phyloP scores from a whole-genome alignment of 2,113 vertebrate species.

The Oreochromis tanganicae region DNA sequence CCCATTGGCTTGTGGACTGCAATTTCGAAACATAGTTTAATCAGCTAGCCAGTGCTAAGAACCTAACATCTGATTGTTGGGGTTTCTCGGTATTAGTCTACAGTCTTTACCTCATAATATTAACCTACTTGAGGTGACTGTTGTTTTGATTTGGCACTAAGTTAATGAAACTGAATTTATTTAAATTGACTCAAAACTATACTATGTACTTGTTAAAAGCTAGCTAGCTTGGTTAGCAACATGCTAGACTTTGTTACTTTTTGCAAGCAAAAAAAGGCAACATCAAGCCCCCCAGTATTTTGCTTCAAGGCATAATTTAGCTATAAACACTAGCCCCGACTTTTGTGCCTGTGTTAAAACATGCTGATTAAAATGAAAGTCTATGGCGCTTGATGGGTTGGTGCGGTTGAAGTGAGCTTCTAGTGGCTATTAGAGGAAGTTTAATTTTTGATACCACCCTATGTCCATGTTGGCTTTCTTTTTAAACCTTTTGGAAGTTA shows the following conservation, averaged over 20 bases:
- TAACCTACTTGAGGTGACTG: neutral
- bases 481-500: neutral
- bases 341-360: neutral
- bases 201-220: neutral
- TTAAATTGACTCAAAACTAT: neutral
- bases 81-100: neutral
- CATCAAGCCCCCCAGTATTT: neutral
- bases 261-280: neutral
- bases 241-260: neutral
- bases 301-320: neutral
- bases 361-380: neutral
- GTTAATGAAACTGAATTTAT: neutral
- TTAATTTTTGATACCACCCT: neutral
- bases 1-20: neutral
- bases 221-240: neutral
- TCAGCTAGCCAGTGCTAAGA: neutral
- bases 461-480: neutral
- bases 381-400: neutral
- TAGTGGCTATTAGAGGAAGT: neutral
- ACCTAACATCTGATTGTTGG: neutral
- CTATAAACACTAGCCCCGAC: neutral
- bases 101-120: neutral
- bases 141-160: neutral
- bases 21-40: neutral
- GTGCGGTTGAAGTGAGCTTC: neutral